These are phyloP conservation scores for Hemiscyllium ocellatum DNA, from an alignment of 2,113 vertebrate species.

Conservation along the genomic window DNA sequence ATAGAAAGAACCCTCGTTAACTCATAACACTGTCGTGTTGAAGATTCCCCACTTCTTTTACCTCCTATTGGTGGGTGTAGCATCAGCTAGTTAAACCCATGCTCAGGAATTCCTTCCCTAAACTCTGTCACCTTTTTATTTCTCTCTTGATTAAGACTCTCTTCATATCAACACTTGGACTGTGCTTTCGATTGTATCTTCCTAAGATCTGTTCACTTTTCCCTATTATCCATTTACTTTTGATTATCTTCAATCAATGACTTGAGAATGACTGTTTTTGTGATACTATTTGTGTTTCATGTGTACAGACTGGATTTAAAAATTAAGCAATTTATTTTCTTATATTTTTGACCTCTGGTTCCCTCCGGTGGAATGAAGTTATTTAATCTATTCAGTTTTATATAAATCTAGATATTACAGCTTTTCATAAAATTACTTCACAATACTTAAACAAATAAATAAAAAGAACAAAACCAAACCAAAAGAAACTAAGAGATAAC, in stretches of 20 bases:
- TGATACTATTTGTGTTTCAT: neutral
- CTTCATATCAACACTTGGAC: neutral
- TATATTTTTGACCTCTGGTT: neutral
- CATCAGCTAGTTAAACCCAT: neutral
- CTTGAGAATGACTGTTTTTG: neutral
- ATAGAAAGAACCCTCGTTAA: neutral
- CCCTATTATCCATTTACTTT: neutral
- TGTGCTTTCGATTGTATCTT: neutral
- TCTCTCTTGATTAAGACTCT: neutral
- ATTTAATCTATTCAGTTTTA: neutral
- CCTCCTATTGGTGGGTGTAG: neutral
- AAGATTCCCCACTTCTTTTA: too few species aligned
- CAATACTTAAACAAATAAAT: neutral
- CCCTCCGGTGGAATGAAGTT: neutral
- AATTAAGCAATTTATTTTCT: neutral
- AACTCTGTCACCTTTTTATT: neutral
- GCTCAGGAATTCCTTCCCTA: neutral
- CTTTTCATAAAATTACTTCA: neutral
- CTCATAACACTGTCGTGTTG: neutral
- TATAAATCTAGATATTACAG: neutral
- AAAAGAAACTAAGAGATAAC: slow-evolving; percentile 10
- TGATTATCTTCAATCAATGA: neutral
- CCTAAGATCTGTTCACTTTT: neutral
- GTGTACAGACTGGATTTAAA: neutral
- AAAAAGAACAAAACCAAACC: neutral